Base-by-base conservation (phyloP, 2,888 invertebrate species). In the Stenotaenia linearis region DNA sequence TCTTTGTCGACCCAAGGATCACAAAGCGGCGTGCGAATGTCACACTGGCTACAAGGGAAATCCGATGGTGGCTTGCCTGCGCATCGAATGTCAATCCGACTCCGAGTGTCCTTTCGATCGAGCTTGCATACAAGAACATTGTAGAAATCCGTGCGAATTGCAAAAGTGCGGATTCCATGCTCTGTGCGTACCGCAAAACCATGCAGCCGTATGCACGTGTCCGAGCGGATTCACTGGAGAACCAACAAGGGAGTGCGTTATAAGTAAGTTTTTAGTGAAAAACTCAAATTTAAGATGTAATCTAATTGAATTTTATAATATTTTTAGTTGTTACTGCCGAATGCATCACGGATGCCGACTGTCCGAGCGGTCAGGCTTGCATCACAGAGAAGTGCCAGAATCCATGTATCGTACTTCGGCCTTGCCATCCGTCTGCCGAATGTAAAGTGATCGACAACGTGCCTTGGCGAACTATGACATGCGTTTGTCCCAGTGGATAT, bases 291-390 rank as follows among this genome's bases (percentile, higher is more conserved):
- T 9, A 28, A 25, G 10, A 69, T 5, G 6, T 0, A 15, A 3
- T 25, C 9, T 0, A 61, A 30, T 30, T 32, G 1, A 75, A 32
- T 30, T 75, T 7, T 15, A 32, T 12, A 74, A 12, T 30, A 15
- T 75, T 30, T 75, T 37, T 35, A 79, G 81, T 81, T 50, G 77
- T 79, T 30, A 28, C 21, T 35, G 79, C 76, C 25, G 93, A 93
- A 87, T 96, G 96, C 87, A 90, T 91, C 84, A 92, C 93, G 85
- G 92, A 94, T 82, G 91, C 92, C 83, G 93, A 96, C 85, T 96
- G 96, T 84, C 92, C 94, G 78, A 91, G 93, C 74, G 94, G 94
- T 86, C 91, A 92, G 87, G 93, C 93, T 81, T 96, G 96, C 86
- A 90, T 92, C 82, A 91, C 92, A 84, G 91, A 92, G 81, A 91